Base-by-base conservation (phyloP, 2,113 vertebrate species). In the Megaleporinus macrocephalus region DNA sequence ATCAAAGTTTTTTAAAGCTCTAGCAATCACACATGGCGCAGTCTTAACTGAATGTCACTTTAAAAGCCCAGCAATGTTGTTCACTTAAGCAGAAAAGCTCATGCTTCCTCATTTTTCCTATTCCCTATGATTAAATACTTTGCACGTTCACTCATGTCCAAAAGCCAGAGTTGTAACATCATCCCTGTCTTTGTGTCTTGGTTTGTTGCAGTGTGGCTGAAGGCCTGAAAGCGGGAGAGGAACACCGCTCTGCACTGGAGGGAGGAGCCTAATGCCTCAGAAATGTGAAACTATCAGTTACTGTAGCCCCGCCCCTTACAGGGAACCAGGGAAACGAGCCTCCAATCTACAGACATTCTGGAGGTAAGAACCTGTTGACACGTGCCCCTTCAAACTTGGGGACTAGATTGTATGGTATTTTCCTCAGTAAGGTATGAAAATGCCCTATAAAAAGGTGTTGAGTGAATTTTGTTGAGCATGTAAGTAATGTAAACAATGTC, bases 241-340 rank as follows among this genome's bases (percentile, higher is more conserved):
- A 88, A 65, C 36, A 15, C 26, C 27, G 6, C 29, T 80, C 82
- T 57, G 26, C 33, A 70, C 76, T 69, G 81, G 79, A 83, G 85
- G 81, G 77, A 84, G 81, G 79, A 85, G 49, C 88, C 27, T 87
- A 29, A 90, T 91, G 89, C 94, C 92, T 92, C 77, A 90, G 90
- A 79, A 76, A 93, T 93, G 92, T 92, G 88, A 87, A 88, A 86
- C 90, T 91, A 62, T 74, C 90, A 93, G 91, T 92, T 93, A 90
- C 92, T 90, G 90, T 89, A 91, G 92, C 94, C 92, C 94, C 88
- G 93, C 93, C 85, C 93, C 90, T 94, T 95, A 95, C 90, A 91
- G 94, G 91, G 91, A 95, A 90, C 91, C 88, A 5, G 84, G 93
- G 84, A 94, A 89, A 70, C 86, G 87, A 1, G 73, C 92, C 57